Percentiles rank a stretch among this genome's conserved stretches.
Conservation (phyloP, 2,888 invertebrate species). For the Hypolimnas misippus region DNA sequence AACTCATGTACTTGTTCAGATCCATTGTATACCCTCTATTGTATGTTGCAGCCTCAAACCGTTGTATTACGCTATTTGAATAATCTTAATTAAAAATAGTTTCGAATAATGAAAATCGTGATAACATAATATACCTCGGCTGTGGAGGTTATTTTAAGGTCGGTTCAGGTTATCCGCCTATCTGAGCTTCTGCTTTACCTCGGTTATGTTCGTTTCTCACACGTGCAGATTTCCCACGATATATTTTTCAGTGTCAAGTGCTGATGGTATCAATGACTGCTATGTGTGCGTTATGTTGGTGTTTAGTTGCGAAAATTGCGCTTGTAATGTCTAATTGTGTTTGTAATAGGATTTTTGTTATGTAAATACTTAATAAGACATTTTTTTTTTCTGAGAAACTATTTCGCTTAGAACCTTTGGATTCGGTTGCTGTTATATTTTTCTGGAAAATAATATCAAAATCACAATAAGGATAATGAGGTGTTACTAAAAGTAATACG, state of each 20-base stretch:
- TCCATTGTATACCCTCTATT: neutral
- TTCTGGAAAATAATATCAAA: no score
- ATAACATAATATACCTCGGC: neutral
- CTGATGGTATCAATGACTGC: constrained; percentile 24
- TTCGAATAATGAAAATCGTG: constrained; percentile 5
- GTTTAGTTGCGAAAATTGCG: neutral
- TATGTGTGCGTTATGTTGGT: constrained; percentile 9
- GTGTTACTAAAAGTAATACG: no score
- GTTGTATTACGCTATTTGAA: neutral
- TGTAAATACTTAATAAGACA: neutral
- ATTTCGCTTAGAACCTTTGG: no score
- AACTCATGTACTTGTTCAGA: no score
- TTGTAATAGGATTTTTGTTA: neutral
- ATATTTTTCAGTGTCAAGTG: constrained; percentile 28
- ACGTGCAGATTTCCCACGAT: constrained; percentile 31
- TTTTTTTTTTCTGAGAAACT: neutral
- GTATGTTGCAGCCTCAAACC: neutral
- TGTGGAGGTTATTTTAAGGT: constrained; percentile 27
- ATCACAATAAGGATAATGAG: no score
- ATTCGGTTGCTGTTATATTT: no score
- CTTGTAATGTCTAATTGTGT: neutral
- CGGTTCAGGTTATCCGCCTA: constrained; percentile 22
- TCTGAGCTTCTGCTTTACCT: constrained; percentile 29
- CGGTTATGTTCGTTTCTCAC: constrained; percentile 21
- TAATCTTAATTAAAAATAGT: constrained; percentile 4